Base-by-base conservation (phyloP, 1,140 invertebrate species). In the Lucilia cuprina region DNA sequence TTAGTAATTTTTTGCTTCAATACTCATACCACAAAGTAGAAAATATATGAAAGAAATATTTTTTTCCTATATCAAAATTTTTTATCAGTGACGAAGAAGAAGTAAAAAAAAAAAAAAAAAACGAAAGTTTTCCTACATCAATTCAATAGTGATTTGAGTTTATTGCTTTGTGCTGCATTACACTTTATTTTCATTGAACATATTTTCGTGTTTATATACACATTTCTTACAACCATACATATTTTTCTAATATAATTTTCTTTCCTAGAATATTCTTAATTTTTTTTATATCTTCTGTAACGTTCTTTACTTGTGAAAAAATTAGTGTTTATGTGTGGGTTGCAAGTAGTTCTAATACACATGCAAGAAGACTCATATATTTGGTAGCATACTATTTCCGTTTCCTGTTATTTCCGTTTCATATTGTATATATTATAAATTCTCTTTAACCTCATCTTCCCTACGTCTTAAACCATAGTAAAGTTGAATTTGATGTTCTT, bases 331-430 rank as follows among this genome's bases (percentile, higher is more conserved):
- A 2, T 30, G 25, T 30, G 25, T 30, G 25, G 25, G 60, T 19
- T 19, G 17, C 5, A 21, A 70, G 17, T 17, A 2, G 50, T 60
- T 60, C 50, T 14, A 17, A 60, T 60, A 60, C n/a, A 17, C 74
- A 35, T 75, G 74, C 74, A 8, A 41, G 0, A 5, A 30, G 30
- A 30, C 21, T 75, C 74, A 34, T 75, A 75, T 78, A 41, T 78
- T 78, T 78, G 41, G 35, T 49, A 19, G 75, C 34, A 35, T 78
- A 47, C 47, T 34, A 78, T 78, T 47, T 78, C 75, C 75, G 75
- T 78, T 78, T 78, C 75, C 75, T 78, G 75, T 78, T 78, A 78
- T 78, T 78, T 78, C 75, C 75, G 75, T 78, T 78, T 78, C 75
- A 78, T 78, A 78, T 78, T n/a, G 75, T 70, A 70, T 70, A 70